Evolutionary conservation across 2,113 vertebrate species (phyloP).

Genomic region (Phalacrocorax brasilianus): DNA sequence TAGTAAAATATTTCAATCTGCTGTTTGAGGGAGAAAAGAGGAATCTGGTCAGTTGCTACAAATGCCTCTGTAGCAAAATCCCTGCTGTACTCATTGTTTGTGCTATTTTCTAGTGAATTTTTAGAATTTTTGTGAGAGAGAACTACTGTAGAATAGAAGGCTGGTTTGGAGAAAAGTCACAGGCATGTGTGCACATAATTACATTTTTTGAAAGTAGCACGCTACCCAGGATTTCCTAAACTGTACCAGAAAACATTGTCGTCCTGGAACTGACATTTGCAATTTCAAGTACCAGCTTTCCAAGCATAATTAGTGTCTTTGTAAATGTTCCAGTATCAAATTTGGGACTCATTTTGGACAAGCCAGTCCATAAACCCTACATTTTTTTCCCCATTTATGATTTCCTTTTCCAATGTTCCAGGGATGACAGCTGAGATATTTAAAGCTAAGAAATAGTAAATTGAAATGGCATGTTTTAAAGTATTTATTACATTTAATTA

Average conservation of each 20-base stretch:
- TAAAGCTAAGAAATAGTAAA: not conserved
- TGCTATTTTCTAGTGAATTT: not conserved
- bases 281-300: not conserved
- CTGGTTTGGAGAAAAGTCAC: not conserved
- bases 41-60: not conserved
- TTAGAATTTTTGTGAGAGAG: not conserved
- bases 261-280: not conserved
- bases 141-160: not conserved
- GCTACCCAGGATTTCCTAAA: not conserved
- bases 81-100: not conserved
- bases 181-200: not conserved
- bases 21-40: not conserved
- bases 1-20: not conserved
- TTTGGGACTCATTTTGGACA: not conserved
- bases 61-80: not conserved
- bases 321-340: conserved; percentile 1
- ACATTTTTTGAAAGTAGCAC: not conserved
- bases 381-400: not conserved
- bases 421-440: conserved; percentile 3
- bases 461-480: not conserved
- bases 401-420: not conserved
- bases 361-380: not conserved
- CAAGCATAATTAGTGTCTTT: not conserved
- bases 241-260: not conserved
- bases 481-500: not conserved